phyloP scores from a whole-genome alignment of 2,888 invertebrate genomes.

The Meta bourneti region DNA sequence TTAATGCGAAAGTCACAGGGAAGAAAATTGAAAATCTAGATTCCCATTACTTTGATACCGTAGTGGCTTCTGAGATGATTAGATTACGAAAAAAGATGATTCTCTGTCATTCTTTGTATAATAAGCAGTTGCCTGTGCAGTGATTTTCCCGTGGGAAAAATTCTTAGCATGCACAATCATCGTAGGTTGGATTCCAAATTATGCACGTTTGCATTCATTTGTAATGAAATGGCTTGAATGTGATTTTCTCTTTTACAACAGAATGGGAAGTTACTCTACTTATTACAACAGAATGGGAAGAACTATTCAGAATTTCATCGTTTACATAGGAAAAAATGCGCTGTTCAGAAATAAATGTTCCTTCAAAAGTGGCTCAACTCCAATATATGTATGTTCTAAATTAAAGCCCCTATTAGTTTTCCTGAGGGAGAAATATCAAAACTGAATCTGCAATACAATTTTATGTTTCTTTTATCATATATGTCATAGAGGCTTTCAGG shows the following conservation, averaged over 20 bases:
- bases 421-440: too few relatives aligned
- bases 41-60: neutral
- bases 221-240: neutral
- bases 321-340: too few relatives aligned
- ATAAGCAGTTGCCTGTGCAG: neutral
- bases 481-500: too few relatives aligned
- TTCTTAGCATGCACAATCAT: neutral
- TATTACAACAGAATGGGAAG: too few relatives aligned
- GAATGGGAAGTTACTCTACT: too few relatives aligned
- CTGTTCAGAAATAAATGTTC: too few relatives aligned
- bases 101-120: constrained; percentile 20
- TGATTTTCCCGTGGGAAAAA: neutral
- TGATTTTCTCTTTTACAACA: neutral
- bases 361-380: too few relatives aligned
- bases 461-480: too few relatives aligned
- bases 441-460: too few relatives aligned
- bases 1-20: constrained; percentile 32
- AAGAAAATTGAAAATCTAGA: constrained; percentile 39
- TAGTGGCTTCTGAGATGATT: constrained; percentile 2
- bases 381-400: too few relatives aligned
- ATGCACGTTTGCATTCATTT: neutral
- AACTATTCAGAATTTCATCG: too few relatives aligned
- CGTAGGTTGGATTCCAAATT: neutral
- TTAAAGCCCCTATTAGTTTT: too few relatives aligned
- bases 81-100: constrained; percentile 33